Evolutionary conservation across 2,888 invertebrate species (phyloP).

Genomic region (Callyntrura guangdongensis): DNA sequence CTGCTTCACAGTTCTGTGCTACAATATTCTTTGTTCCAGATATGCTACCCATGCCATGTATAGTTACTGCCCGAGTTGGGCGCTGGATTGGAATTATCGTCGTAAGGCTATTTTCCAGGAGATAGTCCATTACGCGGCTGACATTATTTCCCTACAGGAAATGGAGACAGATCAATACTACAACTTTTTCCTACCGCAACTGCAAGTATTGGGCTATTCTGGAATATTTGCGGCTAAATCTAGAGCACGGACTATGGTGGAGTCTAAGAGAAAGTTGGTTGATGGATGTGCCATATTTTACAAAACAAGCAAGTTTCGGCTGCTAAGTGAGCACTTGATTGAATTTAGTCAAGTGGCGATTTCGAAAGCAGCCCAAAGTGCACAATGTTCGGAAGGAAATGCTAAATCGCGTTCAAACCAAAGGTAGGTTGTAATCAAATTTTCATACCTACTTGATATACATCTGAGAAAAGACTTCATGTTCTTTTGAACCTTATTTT

Average conservation of each 20-base stretch:
- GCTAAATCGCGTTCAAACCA: conserved; percentile 99
- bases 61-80: conserved; percentile 99
- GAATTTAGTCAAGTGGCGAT: conserved; percentile 99
- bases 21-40: conserved; percentile 99
- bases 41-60: conserved; percentile 99
- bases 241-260: conserved; percentile 99
- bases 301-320: conserved; percentile 96
- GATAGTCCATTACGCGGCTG: conserved; percentile 97
- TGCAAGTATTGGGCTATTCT: conserved; percentile 94
- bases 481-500: too few species aligned
- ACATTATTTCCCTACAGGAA: conserved; percentile 98
- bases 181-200: conserved; percentile 97
- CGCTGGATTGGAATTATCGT: conserved; percentile 99
- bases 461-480: too few species aligned
- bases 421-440: too few species aligned
- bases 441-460: too few species aligned
- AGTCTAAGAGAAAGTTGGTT: conserved; percentile 98
- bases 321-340: conserved; percentile 98
- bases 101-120: conserved; percentile 99
- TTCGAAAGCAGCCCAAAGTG: conserved; percentile 91
- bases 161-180: conserved; percentile 99
- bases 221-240: conserved; percentile 99
- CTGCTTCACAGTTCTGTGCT: conserved; percentile 99
- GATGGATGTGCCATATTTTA: conserved; percentile 99
- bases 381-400: conserved; percentile 98